A percentile compares a stretch with the other conserved stretches of the same genome.
Conservation (phyloP, 2,888 invertebrate species). For the Pomacea canaliculata region DNA sequence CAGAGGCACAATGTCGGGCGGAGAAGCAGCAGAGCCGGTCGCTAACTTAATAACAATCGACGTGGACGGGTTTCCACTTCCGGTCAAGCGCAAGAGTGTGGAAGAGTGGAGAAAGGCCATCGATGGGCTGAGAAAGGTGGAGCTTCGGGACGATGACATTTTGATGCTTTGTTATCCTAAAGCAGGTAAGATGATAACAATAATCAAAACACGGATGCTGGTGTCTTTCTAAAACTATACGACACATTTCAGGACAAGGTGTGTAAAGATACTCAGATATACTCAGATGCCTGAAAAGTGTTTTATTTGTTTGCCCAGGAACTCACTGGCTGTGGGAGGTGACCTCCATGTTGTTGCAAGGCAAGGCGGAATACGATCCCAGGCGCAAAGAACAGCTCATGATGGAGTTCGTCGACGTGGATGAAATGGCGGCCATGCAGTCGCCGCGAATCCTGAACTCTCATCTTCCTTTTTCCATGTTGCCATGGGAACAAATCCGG, state of each 20-base stretch:
- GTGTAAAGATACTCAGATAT: too few species aligned
- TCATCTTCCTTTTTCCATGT: slow-evolving; percentile 15
- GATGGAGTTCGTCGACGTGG: slow-evolving; percentile 13
- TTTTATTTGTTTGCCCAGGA: not conserved
- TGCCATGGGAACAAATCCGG: slow-evolving; percentile 12
- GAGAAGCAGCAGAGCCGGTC: too few species aligned
- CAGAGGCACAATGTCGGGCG: too few species aligned
- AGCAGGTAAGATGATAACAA: not conserved
- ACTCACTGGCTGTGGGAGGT: slow-evolving; percentile 30
- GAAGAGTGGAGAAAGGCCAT: too few species aligned
- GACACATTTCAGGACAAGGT: too few species aligned
- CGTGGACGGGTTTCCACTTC: too few species aligned
- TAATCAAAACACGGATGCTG: too few species aligned
- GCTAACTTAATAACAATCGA: too few species aligned
- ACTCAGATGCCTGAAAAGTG: too few species aligned
- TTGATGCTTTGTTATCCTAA: not conserved
- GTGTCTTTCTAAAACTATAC: too few species aligned
- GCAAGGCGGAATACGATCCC: slow-evolving; percentile 6
- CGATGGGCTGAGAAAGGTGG: too few species aligned
- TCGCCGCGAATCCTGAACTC: slow-evolving; percentile 26
- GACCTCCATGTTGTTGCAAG: slow-evolving; percentile 12
- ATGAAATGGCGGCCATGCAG: not conserved
- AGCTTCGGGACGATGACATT: not conserved
- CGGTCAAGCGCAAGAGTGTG: too few species aligned
- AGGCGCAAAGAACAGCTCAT: slow-evolving; percentile 11